Evolutionary conservation across 1,140 invertebrate species (phyloP).

Genomic region (Cherax quadricarinatus): DNA sequence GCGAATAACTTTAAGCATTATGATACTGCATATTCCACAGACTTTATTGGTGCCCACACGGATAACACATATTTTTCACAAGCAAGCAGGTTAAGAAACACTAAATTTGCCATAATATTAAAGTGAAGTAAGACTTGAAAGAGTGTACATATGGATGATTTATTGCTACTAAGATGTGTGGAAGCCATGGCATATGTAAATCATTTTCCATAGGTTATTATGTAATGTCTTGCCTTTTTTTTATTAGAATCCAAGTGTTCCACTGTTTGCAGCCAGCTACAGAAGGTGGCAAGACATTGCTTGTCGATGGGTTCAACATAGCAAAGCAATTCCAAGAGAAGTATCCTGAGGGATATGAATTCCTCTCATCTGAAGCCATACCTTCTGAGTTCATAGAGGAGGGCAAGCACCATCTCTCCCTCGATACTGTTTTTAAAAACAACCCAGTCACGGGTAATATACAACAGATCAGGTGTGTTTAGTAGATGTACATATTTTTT

Average conservation of each 20-base stretch:
- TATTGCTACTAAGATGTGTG: too few relatives aligned
- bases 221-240: neutral
- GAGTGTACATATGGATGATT: too few relatives aligned
- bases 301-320: slow-evolving; percentile 64
- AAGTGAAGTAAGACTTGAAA: too few relatives aligned
- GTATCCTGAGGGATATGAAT: slow-evolving; percentile 48
- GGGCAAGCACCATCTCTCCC: slow-evolving; percentile 9
- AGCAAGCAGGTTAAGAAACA: slow-evolving; percentile 34
- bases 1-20: neutral
- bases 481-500: neutral
- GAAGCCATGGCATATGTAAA: too few relatives aligned
- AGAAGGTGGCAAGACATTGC: slow-evolving; percentile 56
- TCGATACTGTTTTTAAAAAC: slow-evolving; percentile 51
- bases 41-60: slow-evolving; percentile 50
- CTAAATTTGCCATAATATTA: neutral
- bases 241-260: slow-evolving; percentile 59
- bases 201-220: neutral
- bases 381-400: slow-evolving; percentile 58
- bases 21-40: slow-evolving; percentile 53
- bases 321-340: slow-evolving; percentile 45
- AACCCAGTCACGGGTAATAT: slow-evolving; percentile 42
- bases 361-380: slow-evolving; percentile 24
- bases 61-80: slow-evolving; percentile 58
- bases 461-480: slow-evolving; percentile 41
- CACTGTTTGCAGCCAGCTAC: slow-evolving; percentile 51